A percentile compares a stretch with the other conserved stretches of the same genome.
Evolutionary conservation across 2,888 invertebrate species (phyloP).

Genomic region (Leucozona laternaria): DNA sequence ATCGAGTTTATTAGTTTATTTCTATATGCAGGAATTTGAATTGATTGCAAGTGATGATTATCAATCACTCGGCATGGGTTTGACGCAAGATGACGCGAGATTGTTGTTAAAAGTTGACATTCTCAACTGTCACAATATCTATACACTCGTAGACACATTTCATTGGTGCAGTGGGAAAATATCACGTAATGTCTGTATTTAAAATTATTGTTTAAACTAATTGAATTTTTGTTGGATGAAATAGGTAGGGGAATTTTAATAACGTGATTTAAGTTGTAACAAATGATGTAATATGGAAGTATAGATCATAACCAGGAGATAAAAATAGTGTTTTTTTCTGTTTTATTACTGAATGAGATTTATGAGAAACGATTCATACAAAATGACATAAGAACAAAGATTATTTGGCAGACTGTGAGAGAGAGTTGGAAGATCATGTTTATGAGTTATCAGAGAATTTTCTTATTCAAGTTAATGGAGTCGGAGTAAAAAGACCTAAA

Average conservation of each 20-base stretch:
- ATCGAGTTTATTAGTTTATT: constrained; percentile 40
- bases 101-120: constrained; percentile 14
- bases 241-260: background rate
- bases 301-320: background rate
- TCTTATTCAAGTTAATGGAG: too few species aligned
- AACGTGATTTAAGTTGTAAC: constrained; percentile 14
- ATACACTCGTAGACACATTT: background rate
- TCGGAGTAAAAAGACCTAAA: too few species aligned
- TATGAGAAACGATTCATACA: constrained; percentile 6
- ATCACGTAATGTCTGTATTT: constrained; percentile 48
- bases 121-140: constrained; percentile 4
- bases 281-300: constrained; percentile 15
- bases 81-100: constrained; percentile 53
- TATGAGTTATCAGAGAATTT: too few species aligned
- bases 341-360: background rate
- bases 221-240: constrained; percentile 37
- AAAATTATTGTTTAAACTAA: constrained; percentile 52
- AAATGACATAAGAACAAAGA: background rate
- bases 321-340: background rate
- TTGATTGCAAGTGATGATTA: constrained; percentile 58
- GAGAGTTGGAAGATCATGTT: background rate
- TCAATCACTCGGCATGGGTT: constrained; percentile 54
- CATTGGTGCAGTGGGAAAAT: background rate
- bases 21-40: constrained; percentile 68
- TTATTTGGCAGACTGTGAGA: background rate